phyloP scores from a whole-genome alignment of 1,140 invertebrate genomes.

The Zaprionus nigranus region DNA sequence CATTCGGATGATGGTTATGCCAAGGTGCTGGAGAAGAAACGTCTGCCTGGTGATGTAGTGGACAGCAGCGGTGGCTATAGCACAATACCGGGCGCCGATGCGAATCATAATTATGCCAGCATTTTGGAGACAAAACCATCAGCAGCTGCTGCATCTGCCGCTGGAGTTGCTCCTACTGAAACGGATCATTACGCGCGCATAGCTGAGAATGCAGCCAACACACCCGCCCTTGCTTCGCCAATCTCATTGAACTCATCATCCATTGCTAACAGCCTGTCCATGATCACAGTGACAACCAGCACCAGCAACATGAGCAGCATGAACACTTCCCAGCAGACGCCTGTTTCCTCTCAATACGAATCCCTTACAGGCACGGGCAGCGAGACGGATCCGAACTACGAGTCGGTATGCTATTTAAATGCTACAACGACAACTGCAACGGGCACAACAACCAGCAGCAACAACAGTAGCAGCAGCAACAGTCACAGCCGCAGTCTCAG shows the following conservation, averaged over 20 bases:
- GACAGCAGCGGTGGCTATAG: conserved; percentile 71
- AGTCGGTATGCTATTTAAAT: conserved; percentile 86
- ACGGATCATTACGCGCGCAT: conserved; percentile 79
- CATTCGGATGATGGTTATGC: conserved; percentile 84
- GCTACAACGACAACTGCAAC: conserved; percentile 48
- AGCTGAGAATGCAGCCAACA: conserved; percentile 53
- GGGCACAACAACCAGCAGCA: conserved; percentile 27
- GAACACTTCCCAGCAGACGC: conserved; percentile 56
- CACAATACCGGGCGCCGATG: conserved; percentile 75
- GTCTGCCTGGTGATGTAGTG: conserved; percentile 52
- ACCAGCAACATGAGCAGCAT: conserved; percentile 55
- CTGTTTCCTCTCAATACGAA: conserved; percentile 86
- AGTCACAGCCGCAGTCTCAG: background rate
- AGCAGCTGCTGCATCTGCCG: background rate
- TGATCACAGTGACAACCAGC: conserved; percentile 65
- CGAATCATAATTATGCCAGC: conserved; percentile 83
- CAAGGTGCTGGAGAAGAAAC: conserved; percentile 82
- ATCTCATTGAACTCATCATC: conserved; percentile 61
- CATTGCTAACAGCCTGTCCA: conserved; percentile 51
- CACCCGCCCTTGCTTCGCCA: conserved; percentile 59
- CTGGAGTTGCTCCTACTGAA: conserved; percentile 10
- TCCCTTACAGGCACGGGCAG: conserved; percentile 90
- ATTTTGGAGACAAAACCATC: conserved; percentile 75
- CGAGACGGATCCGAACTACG: conserved; percentile 90
- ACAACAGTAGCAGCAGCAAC: conserved; percentile 31